Evolutionary conservation across 2,113 vertebrate genomes (phyloP).

Genomic region (Lepus americanus): DNA sequence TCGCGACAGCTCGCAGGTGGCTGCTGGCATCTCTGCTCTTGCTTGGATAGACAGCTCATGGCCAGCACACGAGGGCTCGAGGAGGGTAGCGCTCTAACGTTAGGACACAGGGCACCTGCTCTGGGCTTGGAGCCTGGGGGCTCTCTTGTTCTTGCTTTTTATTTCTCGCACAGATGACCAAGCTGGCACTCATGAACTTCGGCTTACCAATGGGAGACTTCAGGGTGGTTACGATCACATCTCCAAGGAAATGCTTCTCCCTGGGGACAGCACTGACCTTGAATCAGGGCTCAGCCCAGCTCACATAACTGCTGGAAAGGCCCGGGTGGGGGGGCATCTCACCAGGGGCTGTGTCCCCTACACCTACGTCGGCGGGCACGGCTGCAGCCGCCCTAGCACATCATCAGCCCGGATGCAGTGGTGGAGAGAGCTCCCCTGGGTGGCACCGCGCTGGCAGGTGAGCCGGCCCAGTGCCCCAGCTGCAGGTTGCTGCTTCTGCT

Average conservation of each 20-base stretch:
- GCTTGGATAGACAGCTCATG: not conserved
- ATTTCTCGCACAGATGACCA: not conserved
- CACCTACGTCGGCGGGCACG: rapidly evolving
- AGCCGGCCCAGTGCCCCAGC: not conserved
- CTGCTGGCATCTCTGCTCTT: rapidly evolving
- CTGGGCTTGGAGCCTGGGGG: not conserved
- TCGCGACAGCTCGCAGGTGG: not conserved
- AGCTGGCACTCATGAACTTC: not conserved
- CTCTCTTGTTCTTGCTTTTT: not conserved
- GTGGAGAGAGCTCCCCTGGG: no score
- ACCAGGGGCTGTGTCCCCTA: rapidly evolving
- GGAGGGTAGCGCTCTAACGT: not conserved
- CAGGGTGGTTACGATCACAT: not conserved
- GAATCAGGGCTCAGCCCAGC: not conserved
- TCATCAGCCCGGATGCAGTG: not conserved
- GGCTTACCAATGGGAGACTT: not conserved
- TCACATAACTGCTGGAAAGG: not conserved
- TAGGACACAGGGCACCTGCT: not conserved
- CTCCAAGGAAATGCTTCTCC: not conserved
- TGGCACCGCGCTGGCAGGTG: rapidly evolving
- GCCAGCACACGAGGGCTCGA: rapidly evolving
- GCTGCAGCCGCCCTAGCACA: rapidly evolving
- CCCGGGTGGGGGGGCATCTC: not conserved
- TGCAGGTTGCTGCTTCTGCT: no score
- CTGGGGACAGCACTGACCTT: not conserved